Conservation (phyloP, 1,140 invertebrate species). For the Adelges cooleyi region DNA sequence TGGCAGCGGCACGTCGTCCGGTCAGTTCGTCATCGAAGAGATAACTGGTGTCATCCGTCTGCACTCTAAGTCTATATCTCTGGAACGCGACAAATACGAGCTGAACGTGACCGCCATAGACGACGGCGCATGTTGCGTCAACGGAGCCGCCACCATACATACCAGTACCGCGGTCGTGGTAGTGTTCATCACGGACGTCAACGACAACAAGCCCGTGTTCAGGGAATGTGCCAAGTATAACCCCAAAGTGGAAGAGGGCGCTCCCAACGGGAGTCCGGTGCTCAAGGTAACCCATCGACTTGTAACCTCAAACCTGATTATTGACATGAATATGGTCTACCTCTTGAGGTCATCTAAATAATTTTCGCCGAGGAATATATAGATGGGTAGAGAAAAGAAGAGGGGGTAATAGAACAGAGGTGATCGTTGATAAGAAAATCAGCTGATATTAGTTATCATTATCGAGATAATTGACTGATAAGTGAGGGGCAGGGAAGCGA, state of each 20-base stretch:
- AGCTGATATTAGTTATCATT: no score
- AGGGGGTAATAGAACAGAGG: no score
- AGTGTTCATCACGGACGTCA: constrained; percentile 91
- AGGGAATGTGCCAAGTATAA: constrained; percentile 83
- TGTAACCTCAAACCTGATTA: not conserved
- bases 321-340: not conserved
- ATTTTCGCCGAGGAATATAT: not conserved
- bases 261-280: constrained; percentile 80
- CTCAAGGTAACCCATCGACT: constrained; percentile 70
- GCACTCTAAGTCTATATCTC: constrained; percentile 66
- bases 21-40: constrained; percentile 89
- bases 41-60: constrained; percentile 87
- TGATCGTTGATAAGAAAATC: no score
- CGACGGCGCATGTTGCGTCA: constrained; percentile 82
- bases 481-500: no score
- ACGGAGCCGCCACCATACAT: constrained; percentile 72
- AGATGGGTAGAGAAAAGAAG: not conserved
- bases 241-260: constrained; percentile 85
- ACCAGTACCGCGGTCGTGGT: constrained; percentile 91
- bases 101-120: constrained; percentile 88
- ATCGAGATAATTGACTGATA: no score
- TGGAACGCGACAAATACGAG: constrained; percentile 84
- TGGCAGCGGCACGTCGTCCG: constrained; percentile 73
- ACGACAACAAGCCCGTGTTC: constrained; percentile 89
- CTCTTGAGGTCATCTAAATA: not conserved